Evolutionary conservation across 2,113 vertebrate genomes (phyloP), one percentile per base, ranked within the genome.

Genomic region (Sarotherodon lohbergeri): DNA sequence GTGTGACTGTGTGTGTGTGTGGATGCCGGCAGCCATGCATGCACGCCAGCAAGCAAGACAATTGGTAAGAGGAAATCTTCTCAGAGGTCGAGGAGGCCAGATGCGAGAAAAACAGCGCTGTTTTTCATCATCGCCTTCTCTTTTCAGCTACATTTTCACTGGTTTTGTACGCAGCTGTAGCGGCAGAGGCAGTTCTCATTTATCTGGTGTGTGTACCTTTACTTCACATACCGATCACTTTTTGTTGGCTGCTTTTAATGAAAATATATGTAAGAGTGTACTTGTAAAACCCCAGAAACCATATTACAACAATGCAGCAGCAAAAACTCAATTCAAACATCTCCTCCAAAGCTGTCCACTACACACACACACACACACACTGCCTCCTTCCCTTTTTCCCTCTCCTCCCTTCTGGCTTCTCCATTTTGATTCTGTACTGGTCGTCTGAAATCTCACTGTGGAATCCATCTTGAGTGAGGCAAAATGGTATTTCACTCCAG

Each of bases 371-470:
- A 86, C 80, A 86, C 84, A 86, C 79, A 90, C 85, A 84, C 86
- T 41, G 86, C 86, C 82, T 90, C 88, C 84, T 81, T 86, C 80
- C 36, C 80, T 86, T 87, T 85, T 90, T 82, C 88, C 27, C 86
- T 92, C 84, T 93, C 86, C 92, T 92, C 91, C 89, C 89, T 88
- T 94, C 92, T 81, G 84, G 89, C 91, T 94, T 95, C 95, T 96
- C 95, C 96, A 95, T 96, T 96, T 96, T 96, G 95, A 95, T 95
- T 95, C 92, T 87, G 94, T 92, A 90, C 94, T 93, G 94, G 94
- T 93, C 87, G 88, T 94, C 92, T 91, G 93, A 94, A 94, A 95
- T 95, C 91, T 95, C 93, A 91, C 91, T 90, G 95, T 95, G 96
- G 95, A 95, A 94, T 96, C 95, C 95, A 95, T 96, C 94, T 96